phyloP scores from a whole-genome alignment of 2,888 invertebrate species.

The Ophion costatus region DNA sequence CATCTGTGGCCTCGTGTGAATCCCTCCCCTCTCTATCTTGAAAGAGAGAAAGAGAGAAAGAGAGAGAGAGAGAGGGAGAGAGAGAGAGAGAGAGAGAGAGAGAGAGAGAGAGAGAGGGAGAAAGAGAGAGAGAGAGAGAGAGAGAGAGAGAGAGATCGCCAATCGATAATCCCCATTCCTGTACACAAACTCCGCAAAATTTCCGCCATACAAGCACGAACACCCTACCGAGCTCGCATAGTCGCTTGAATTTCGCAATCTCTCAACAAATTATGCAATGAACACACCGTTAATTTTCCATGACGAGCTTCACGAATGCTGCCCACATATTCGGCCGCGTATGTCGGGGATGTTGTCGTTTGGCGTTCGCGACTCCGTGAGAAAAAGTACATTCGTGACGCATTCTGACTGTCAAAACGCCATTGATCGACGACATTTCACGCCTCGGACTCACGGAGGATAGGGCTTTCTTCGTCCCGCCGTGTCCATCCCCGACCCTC shows the following conservation, averaged over 20 bases:
- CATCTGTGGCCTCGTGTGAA: conserved; percentile 27
- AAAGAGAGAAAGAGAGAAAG: too few species aligned
- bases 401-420: background rate
- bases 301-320: background rate
- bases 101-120: too few species aligned
- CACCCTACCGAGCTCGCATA: background rate
- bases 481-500: too few species aligned
- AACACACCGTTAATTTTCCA: conserved; percentile 14
- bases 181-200: background rate
- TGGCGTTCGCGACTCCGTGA: background rate
- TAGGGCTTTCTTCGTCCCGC: background rate
- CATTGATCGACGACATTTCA: background rate
- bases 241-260: background rate
- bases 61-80: too few species aligned
- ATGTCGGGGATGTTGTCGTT: conserved; percentile 4
- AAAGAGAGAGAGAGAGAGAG: too few species aligned
- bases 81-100: too few species aligned
- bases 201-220: background rate
- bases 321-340: background rate
- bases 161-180: conserved; percentile 41
- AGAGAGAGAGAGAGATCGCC: conserved; percentile 1
- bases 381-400: background rate
- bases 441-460: background rate
- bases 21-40: background rate
- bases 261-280: conserved; percentile 41